A percentile compares a stretch with the other conserved stretches of the same genome.
phyloP scores from a whole-genome alignment of 30 jellyfish, hydroid and myxozoan species.

The Chironex yamaguchii region DNA sequence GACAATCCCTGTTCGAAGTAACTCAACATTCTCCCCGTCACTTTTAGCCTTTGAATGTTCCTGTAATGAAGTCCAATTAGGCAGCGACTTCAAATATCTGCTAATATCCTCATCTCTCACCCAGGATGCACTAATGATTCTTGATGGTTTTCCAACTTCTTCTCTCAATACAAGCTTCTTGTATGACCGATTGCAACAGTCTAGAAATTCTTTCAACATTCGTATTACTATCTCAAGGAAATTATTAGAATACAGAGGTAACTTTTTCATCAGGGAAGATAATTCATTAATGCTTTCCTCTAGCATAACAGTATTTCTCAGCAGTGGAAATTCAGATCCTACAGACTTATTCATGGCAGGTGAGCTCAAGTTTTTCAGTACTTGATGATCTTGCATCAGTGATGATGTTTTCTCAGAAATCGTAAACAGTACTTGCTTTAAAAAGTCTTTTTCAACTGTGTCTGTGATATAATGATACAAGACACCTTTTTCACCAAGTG shows the following conservation, averaged over 20 bases:
- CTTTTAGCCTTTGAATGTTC: background rate
- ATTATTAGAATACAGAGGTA: constrained; percentile 89
- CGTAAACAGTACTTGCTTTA: constrained; percentile 75
- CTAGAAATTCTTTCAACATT: constrained; percentile 72
- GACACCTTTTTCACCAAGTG: constrained; percentile 87
- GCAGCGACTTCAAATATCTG: constrained; percentile 82
- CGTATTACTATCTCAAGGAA: constrained; percentile 83
- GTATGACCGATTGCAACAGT: constrained; percentile 82
- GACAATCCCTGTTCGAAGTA: background rate
- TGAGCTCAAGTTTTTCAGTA: constrained; percentile 81
- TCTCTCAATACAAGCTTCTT: constrained; percentile 86
- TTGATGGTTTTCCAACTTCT: constrained; percentile 93
- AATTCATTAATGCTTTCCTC: constrained; percentile 70
- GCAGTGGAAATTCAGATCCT: constrained; percentile 66
- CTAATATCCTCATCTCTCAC: constrained; percentile 92
- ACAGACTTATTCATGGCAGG: constrained; percentile 77
- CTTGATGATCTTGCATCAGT: constrained; percentile 81
- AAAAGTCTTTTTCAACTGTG: constrained; percentile 83
- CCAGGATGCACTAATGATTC: constrained; percentile 96
- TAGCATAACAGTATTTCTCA: constrained; percentile 76
- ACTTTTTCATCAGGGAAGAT: constrained; percentile 71
- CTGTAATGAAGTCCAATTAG: constrained; percentile 73
- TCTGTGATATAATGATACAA: constrained; percentile 83
- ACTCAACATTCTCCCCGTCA: background rate
- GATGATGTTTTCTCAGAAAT: constrained; percentile 88